Conservation (phyloP, 2,888 invertebrate genomes). For the Hypolimnas misippus region DNA sequence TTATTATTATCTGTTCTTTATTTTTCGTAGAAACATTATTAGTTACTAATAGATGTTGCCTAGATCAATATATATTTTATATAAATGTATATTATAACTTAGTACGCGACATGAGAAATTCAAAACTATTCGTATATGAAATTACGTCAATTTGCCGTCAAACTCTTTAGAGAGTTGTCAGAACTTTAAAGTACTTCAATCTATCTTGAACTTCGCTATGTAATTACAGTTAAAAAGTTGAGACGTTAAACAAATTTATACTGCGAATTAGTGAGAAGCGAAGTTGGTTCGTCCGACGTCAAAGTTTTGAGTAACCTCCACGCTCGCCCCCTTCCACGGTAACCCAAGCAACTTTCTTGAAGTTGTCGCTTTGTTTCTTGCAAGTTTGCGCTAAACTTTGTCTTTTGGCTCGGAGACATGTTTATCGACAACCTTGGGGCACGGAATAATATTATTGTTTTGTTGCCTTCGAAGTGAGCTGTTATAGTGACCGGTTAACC, state of each 20-base stretch:
- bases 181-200: constrained; percentile 70
- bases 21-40: too few relatives aligned
- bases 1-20: too few relatives aligned
- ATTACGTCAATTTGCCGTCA: constrained; percentile 60
- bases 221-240: constrained; percentile 83
- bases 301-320: constrained; percentile 75
- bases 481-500: constrained; percentile 28
- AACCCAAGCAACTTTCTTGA: constrained; percentile 66
- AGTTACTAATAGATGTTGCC: too few relatives aligned
- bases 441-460: constrained; percentile 39
- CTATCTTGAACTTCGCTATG: constrained; percentile 73
- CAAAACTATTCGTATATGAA: constrained; percentile 36
- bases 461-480: constrained; percentile 24
- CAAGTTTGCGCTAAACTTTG: constrained; percentile 66
- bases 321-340: constrained; percentile 53
- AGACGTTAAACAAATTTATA: constrained; percentile 84
- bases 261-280: constrained; percentile 78
- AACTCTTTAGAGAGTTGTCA: constrained; percentile 59
- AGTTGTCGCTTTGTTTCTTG: constrained; percentile 75
- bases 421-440: constrained; percentile 61
- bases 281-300: constrained; percentile 73
- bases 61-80: too few relatives aligned
- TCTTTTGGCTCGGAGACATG: constrained; percentile 65
- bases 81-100: too few relatives aligned
- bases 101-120: constrained; percentile 37